These are phyloP conservation scores for Geotrupes spiniger DNA, from an alignment of 2,888 invertebrate genomes.

Conservation along the genomic window DNA sequence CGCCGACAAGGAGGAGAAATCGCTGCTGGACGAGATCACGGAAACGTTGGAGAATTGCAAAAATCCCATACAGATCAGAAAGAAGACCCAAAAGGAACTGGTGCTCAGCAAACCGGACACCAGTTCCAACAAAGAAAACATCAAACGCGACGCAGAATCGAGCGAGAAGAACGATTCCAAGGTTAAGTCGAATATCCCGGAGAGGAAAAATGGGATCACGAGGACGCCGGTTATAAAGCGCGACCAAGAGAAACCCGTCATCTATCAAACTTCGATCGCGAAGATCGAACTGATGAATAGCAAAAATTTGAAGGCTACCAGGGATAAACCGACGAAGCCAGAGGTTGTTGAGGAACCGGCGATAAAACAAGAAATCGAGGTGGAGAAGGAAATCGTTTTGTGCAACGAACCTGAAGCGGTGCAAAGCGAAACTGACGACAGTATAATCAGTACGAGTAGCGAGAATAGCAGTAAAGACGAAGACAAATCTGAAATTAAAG, in stretches of 20 bases:
- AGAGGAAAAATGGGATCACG: conserved; percentile 45
- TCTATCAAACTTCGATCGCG: conserved; percentile 52
- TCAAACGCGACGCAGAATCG: conserved; percentile 47
- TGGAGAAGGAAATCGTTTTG: conserved; percentile 4
- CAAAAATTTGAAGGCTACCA: conserved; percentile 39
- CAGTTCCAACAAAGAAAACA: conserved; percentile 44
- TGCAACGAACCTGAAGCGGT: not conserved
- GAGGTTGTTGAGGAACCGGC: not conserved
- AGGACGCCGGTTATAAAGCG: conserved; percentile 65
- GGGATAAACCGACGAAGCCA: conserved; percentile 24
- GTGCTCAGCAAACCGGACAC: conserved; percentile 27
- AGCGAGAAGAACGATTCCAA: conserved; percentile 26
- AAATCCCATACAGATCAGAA: conserved; percentile 49
- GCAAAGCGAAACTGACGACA: conserved; percentile 11
- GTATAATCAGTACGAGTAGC: conserved; percentile 6
- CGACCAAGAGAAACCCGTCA: conserved; percentile 65
- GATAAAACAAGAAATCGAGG: conserved; percentile 12
- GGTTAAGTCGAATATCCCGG: conserved; percentile 28
- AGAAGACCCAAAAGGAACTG: conserved; percentile 42
- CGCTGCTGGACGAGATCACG: conserved; percentile 69
- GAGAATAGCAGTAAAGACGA: conserved; percentile 2
- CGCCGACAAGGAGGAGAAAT: conserved; percentile 58
- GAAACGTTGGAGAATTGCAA: conserved; percentile 69
- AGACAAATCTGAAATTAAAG: not conserved
- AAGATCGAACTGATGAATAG: conserved; percentile 45